phyloP scores from a whole-genome alignment of 2,113 vertebrate species.

The Salvator merianae region DNA sequence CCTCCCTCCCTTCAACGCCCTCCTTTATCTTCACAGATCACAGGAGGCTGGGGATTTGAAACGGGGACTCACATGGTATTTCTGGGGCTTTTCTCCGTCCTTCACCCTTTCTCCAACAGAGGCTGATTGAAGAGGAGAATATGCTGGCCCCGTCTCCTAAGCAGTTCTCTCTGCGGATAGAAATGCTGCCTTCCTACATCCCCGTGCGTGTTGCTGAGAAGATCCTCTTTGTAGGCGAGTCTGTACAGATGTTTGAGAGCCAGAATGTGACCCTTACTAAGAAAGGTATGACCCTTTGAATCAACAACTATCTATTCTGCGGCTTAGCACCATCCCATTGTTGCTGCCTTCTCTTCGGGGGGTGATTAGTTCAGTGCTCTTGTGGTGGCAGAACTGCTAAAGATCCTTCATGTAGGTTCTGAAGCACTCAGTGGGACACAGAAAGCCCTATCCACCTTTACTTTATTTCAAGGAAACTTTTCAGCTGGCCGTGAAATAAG shows the following conservation, averaged over 20 bases:
- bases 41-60: too few relatives aligned
- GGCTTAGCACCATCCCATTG: too few relatives aligned
- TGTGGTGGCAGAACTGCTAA: too few relatives aligned
- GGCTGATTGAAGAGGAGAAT: conserved; percentile 97
- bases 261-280: conserved; percentile 91
- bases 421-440: too few relatives aligned
- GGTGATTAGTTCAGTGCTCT: too few relatives aligned
- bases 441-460: not conserved
- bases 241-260: conserved; percentile 99
- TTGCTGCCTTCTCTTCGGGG: too few relatives aligned
- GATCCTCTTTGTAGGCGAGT: conserved; percentile 97
- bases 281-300: conserved; percentile 80
- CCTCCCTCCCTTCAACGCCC: too few relatives aligned
- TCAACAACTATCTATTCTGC: not conserved
- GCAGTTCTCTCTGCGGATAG: conserved; percentile 93
- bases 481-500: too few relatives aligned
- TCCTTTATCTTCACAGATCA: not conserved
- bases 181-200: conserved; percentile 96
- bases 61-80: too few relatives aligned
- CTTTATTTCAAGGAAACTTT: too few relatives aligned
- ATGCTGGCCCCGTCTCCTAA: conserved; percentile 96
- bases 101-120: conserved; percentile 67
- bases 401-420: too few relatives aligned
- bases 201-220: conserved; percentile 96
- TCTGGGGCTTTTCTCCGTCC: not conserved